These are phyloP conservation scores for Acromyrmex echinatior DNA, from an alignment of 1,140 invertebrate species.

Conservation along the genomic window DNA sequence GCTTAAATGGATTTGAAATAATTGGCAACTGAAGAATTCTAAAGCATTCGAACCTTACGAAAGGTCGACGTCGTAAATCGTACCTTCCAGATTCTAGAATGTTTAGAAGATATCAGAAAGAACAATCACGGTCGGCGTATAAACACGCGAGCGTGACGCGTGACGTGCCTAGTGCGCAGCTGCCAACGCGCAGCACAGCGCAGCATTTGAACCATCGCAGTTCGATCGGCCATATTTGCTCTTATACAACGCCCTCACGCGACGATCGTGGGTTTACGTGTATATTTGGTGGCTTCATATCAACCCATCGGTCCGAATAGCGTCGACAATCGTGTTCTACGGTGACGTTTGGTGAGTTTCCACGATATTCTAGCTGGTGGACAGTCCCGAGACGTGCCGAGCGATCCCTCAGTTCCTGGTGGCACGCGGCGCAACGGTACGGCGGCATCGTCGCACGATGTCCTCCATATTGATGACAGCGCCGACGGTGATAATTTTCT, in stretches of 20 bases:
- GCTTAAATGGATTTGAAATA: background rate
- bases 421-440: slow-evolving; percentile 71
- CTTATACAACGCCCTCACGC: slow-evolving; percentile 88
- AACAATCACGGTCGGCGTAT: slow-evolving; percentile 56
- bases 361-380: background rate
- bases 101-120: slow-evolving; percentile 58
- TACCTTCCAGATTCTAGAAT: no score
- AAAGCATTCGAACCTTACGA: background rate
- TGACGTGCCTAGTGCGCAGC: slow-evolving; percentile 70
- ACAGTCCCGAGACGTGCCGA: background rate
- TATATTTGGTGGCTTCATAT: slow-evolving; percentile 67
- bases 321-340: slow-evolving; percentile 7
- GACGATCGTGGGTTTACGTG: slow-evolving; percentile 86
- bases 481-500: slow-evolving; percentile 90
- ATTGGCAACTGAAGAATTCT: background rate
- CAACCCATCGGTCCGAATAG: background rate
- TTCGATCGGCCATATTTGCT: slow-evolving; percentile 83
- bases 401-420: background rate
- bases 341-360: slow-evolving; percentile 44
- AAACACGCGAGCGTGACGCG: slow-evolving; percentile 62
- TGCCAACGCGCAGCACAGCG: slow-evolving; percentile 73
- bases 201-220: slow-evolving; percentile 77
- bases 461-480: slow-evolving; percentile 90
- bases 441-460: slow-evolving; percentile 76
- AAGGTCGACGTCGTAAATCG: background rate